Evolutionary conservation across 2,888 invertebrate genomes (phyloP).

Genomic region (Bunonema sp.): DNA sequence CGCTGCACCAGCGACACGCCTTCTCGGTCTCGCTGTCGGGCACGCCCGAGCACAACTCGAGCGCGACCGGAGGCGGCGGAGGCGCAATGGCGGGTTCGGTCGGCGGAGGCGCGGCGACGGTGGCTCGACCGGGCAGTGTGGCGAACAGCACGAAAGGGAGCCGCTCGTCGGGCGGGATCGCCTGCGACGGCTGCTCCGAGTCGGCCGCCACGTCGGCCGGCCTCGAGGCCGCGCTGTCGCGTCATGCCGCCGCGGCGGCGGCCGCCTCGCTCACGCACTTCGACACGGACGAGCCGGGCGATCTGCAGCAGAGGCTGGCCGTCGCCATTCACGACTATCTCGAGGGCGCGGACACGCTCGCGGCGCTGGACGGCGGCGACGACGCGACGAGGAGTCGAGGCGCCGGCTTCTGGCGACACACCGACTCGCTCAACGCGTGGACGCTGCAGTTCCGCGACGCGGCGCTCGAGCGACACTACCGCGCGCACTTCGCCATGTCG

Average conservation of each 20-base stretch:
- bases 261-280: conserved; percentile 38
- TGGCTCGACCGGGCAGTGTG: too few species aligned
- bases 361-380: not conserved
- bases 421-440: conserved; percentile 56
- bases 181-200: too few species aligned
- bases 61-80: too few species aligned
- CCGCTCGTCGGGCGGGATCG: too few species aligned
- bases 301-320: conserved; percentile 40
- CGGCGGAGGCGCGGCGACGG: too few species aligned
- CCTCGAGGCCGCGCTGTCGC: conserved; percentile 40
- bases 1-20: conserved; percentile 16
- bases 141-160: too few species aligned
- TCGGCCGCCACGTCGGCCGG: too few species aligned
- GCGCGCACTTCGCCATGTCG: conserved; percentile 40
- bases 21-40: too few species aligned
- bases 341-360: too few species aligned
- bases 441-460: conserved; percentile 67
- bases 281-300: conserved; percentile 40
- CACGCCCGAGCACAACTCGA: too few species aligned
- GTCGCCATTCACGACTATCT: conserved; percentile 20
- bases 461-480: conserved; percentile 34
- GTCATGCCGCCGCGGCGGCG: conserved; percentile 43
- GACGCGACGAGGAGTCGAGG: conserved; percentile 9
- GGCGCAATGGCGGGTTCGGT: too few species aligned
- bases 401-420: conserved; percentile 29